Evolutionary conservation across 1,140 invertebrate species (phyloP).

Genomic region (Atta cephalotes): DNA sequence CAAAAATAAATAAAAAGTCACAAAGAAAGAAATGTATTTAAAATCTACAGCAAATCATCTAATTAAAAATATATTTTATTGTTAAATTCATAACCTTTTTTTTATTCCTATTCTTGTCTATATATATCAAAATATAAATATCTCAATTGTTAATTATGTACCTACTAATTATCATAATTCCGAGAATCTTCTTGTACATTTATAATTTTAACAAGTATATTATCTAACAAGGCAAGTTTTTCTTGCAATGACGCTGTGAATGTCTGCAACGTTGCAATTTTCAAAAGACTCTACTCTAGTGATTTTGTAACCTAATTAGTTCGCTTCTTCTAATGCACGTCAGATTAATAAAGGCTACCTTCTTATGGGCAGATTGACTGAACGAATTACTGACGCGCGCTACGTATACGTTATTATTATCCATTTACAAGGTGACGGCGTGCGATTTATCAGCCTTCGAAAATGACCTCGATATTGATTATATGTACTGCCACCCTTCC

Average conservation of each 20-base stretch:
- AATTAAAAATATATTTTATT: not conserved
- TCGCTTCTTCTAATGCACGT: conserved; percentile 18
- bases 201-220: not conserved
- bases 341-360: conserved; percentile 32
- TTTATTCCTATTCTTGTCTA: not conserved
- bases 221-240: not conserved
- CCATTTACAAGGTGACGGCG: conserved; percentile 56
- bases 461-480: conserved; percentile 69
- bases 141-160: not conserved
- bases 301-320: conserved; percentile 39
- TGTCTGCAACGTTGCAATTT: not conserved
- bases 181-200: not conserved
- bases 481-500: conserved; percentile 46
- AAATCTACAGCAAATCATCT: not conserved
- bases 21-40: not conserved
- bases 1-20: not conserved
- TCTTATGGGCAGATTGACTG: conserved; percentile 45
- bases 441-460: conserved; percentile 52
- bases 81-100: not conserved
- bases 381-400: conserved; percentile 44
- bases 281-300: not conserved
- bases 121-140: not conserved
- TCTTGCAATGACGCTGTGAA: conserved; percentile 9
- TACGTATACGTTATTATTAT: conserved; percentile 50
- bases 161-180: not conserved